Conservation (phyloP, 2,888 invertebrate species). For the Caenorhabditis afra region DNA sequence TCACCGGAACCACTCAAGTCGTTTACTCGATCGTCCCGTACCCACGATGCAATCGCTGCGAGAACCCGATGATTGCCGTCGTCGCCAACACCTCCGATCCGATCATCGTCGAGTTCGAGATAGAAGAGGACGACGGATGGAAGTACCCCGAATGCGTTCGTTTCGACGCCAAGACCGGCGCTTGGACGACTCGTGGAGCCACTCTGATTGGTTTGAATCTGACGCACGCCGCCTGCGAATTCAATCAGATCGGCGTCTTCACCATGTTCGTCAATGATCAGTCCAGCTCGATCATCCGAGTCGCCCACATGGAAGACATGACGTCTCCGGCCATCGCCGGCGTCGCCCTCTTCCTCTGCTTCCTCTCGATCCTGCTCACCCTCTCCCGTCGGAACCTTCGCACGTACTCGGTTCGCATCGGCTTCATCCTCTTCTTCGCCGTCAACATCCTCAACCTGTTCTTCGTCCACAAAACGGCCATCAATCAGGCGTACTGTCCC, state of each 20-base stretch:
- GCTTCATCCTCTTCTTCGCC: conserved; percentile 74
- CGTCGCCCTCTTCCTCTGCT: conserved; percentile 71
- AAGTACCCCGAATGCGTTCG: conserved; percentile 75
- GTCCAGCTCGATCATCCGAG: conserved; percentile 58
- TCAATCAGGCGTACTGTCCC: conserved; percentile 75
- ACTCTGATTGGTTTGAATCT: conserved; percentile 73
- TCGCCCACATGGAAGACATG: conserved; percentile 63
- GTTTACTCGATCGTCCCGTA: conserved; percentile 63
- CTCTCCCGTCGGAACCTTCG: conserved; percentile 57
- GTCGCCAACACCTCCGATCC: conserved; percentile 63
- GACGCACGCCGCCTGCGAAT: conserved; percentile 77
- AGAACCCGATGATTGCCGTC: conserved; percentile 59
- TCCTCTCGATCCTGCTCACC: conserved; percentile 67
- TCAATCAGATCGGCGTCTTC: conserved; percentile 69
- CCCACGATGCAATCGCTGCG: conserved; percentile 65
- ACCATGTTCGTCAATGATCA: conserved; percentile 70
- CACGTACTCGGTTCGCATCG: conserved; percentile 65
- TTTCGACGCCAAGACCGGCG: conserved; percentile 38
- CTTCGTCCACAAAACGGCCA: conserved; percentile 68
- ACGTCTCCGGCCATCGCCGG: conserved; percentile 69
- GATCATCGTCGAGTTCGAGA: conserved; percentile 67
- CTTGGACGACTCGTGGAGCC: conserved; percentile 66
- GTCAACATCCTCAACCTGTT: conserved; percentile 71
- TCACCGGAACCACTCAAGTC: conserved; percentile 59
- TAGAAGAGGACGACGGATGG: conserved; percentile 72